Base-by-base conservation (phyloP, 2,888 invertebrate species). In the Loripinus fragilis region DNA sequence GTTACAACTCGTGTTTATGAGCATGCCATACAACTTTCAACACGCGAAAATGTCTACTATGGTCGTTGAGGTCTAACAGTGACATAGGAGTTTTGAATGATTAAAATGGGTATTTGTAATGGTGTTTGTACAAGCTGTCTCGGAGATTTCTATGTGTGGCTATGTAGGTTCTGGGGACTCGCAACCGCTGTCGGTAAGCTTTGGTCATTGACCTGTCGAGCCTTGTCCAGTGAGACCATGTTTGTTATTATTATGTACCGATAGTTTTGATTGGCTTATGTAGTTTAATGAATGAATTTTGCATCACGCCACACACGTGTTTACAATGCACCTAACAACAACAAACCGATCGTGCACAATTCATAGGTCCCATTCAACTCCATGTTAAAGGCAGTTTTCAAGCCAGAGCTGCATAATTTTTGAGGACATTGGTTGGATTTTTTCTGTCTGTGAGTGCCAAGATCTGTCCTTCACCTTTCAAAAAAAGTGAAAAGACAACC, bases 171-270 rank as follows among this genome's bases (percentile, higher is more conserved):
- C n/a, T 80, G 83, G 73, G 89, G 89, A 28, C 78, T 89, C 20
- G 75, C 80, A 55, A 86, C 87, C 7, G 84, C 83, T 30, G 78
- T 89, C 23, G 89, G 89, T 89, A 78, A 86, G 87, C 66, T 33
- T 50, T 68, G 60, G 41, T 33, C 60, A 33, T 10, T 60, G 60
- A 60, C 60, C 60, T 30, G 10, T 60, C 15, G 30, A 20, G 33
- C 60, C 60, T 60, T 60, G 60, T 60, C 64, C 41, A 38, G 38
- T 70, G 17, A 67, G 45, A 45, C 17, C 12, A 25, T 38, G 38
- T 38, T 52, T 70, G 23, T 35, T 52, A 45, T 70, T 33, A 35
- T 66, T 38, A 38, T 38, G 64, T 30, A 30, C 12, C 48, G 35
- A 35, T 28, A 17, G 7, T 33, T 74, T 64, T 78, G 67, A 78